phyloP scores from a whole-genome alignment of 2,113 vertebrate genomes.

The Mesocricetus auratus region DNA sequence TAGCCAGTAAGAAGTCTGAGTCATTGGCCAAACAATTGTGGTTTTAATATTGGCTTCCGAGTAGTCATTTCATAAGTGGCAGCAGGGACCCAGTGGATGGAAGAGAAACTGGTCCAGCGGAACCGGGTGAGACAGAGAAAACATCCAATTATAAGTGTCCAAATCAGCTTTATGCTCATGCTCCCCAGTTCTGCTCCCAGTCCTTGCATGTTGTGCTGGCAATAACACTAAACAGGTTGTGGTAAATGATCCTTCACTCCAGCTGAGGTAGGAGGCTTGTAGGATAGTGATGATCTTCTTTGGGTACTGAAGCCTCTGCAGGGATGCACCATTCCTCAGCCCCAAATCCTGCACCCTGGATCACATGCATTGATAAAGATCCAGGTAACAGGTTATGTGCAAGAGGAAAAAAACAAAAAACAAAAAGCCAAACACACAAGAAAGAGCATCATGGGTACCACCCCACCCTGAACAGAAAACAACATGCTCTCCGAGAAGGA shows the following conservation, averaged over 20 bases:
- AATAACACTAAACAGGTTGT: not conserved
- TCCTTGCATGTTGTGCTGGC: not conserved
- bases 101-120: too few relatives aligned
- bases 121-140: too few relatives aligned
- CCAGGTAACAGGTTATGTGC: not conserved
- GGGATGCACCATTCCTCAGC: not conserved
- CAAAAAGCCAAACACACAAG: not conserved
- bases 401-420: not conserved
- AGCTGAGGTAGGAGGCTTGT: not conserved
- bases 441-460: not conserved
- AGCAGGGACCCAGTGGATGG: too few relatives aligned
- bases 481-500: not conserved
- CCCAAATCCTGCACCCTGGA: not conserved
- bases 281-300: accelerated
- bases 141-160: not conserved
- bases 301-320: not conserved
- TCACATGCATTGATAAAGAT: not conserved
- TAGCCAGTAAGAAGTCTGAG: too few relatives aligned
- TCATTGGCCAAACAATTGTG: too few relatives aligned
- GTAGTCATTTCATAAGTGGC: too few relatives aligned
- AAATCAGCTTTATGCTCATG: not conserved
- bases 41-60: too few relatives aligned
- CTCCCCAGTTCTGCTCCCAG: not conserved
- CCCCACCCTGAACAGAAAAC: not conserved
- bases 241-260: not conserved